Conservation (phyloP, 2,888 invertebrate genomes). For the Maniola hyperantus region DNA sequence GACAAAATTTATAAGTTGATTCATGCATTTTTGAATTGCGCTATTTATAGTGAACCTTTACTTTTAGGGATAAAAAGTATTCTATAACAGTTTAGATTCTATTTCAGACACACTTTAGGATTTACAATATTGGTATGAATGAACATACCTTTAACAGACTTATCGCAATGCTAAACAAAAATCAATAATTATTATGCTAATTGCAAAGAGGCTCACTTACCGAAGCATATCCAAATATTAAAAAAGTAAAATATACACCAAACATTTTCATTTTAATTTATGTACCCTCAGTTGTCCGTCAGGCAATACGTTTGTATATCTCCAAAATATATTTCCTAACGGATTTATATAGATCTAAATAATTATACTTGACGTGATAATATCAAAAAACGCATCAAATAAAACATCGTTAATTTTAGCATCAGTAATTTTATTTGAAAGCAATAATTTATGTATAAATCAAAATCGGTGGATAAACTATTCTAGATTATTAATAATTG, state of each 20-base stretch:
- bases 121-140: too few relatives aligned
- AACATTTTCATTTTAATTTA: neutral
- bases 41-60: too few relatives aligned
- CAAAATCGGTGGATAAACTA: neutral
- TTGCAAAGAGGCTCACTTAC: constrained; percentile 6
- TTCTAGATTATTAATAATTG: neutral
- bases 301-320: neutral
- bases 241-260: neutral
- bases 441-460: neutral
- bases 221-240: constrained; percentile 1
- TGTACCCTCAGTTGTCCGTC: neutral
- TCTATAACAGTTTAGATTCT: too few relatives aligned
- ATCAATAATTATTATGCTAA: neutral
- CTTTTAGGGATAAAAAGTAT: too few relatives aligned
- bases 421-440: constrained; percentile 1
- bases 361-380: constrained; percentile 1
- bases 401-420: constrained; percentile 2
- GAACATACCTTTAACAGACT: too few relatives aligned
- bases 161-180: neutral
- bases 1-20: too few relatives aligned
- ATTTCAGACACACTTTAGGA: too few relatives aligned
- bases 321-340: neutral
- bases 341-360: constrained; percentile 5
- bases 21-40: too few relatives aligned
- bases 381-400: constrained; percentile 9